phyloP scores from a whole-genome alignment of 2,113 vertebrate genomes.

The Perognathus longimembris region DNA sequence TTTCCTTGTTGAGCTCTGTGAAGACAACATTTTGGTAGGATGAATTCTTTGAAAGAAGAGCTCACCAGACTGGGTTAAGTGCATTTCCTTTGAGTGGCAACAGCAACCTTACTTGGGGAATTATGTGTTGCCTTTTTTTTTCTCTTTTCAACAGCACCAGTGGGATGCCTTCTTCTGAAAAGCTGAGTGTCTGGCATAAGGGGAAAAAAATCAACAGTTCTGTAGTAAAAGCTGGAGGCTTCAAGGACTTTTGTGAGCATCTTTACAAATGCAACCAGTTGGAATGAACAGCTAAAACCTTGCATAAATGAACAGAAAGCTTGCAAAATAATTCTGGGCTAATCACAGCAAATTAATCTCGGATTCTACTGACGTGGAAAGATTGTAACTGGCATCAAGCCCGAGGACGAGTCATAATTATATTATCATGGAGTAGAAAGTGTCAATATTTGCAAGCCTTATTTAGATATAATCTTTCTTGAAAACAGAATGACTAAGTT shows the following conservation, averaged over 20 bases:
- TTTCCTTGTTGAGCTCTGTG: conserved; percentile 79
- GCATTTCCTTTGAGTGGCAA: conserved; percentile 81
- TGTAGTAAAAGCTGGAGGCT: conserved; percentile 81
- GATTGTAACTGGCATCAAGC: conserved; percentile 82
- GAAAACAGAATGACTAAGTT: conserved; percentile 27
- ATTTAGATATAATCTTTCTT: conserved; percentile 60
- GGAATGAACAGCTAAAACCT: conserved; percentile 84
- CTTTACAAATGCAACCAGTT: conserved; percentile 81
- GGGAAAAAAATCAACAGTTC: conserved; percentile 75
- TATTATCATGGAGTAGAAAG: conserved; percentile 70
- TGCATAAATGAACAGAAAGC: conserved; percentile 83
- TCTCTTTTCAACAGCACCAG: conserved; percentile 81
- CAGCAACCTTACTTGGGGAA: conserved; percentile 77
- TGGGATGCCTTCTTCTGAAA: conserved; percentile 74
- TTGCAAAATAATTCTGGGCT: conserved; percentile 84
- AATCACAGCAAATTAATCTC: conserved; percentile 86
- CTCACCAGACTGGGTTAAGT: conserved; percentile 62
- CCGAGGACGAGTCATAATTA: conserved; percentile 82
- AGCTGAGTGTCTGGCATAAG: conserved; percentile 48
- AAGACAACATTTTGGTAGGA: conserved; percentile 87
- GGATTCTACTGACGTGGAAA: conserved; percentile 84
- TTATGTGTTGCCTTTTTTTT: conserved; percentile 76
- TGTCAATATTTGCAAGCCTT: conserved; percentile 67
- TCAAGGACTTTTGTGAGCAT: conserved; percentile 81
- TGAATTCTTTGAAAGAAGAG: conserved; percentile 78